Evolutionary conservation across 2,888 invertebrate genomes (phyloP).

Genomic region (Orgyia antiqua): DNA sequence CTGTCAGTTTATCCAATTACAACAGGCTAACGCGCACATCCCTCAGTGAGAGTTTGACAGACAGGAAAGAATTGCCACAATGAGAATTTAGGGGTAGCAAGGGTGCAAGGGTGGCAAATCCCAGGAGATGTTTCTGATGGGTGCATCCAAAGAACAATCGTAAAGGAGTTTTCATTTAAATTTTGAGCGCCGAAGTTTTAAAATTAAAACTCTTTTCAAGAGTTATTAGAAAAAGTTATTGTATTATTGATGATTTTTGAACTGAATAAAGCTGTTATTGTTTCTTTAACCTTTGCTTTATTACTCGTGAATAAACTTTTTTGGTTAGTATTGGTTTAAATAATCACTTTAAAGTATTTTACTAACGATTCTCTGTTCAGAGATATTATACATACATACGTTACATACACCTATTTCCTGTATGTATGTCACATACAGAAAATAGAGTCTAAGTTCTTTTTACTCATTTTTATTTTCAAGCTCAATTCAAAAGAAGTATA

Average conservation of each 20-base stretch:
- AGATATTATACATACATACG: too few relatives aligned
- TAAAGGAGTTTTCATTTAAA: slow-evolving; percentile 28
- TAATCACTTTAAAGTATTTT: too few relatives aligned
- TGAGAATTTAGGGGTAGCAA: slow-evolving; percentile 21
- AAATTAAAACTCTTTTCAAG: slow-evolving; percentile 20
- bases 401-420: too few relatives aligned
- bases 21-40: slow-evolving; percentile 25
- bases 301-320: neutral
- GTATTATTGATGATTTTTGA: slow-evolving; percentile 4
- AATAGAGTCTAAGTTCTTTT: too few relatives aligned
- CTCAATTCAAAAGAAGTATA: too few relatives aligned
- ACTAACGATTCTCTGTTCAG: too few relatives aligned
- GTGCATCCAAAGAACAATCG: slow-evolving; percentile 24
- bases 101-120: slow-evolving; percentile 8
- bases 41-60: slow-evolving; percentile 25
- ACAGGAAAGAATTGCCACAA: slow-evolving; percentile 31
- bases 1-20: slow-evolving; percentile 35
- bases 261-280: neutral
- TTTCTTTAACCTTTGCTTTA: slow-evolving; percentile 1
- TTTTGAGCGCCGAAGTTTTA: slow-evolving; percentile 19
- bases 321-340: neutral
- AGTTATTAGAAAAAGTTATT: slow-evolving; percentile 4
- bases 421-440: too few relatives aligned
- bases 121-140: slow-evolving; percentile 11
- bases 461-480: too few relatives aligned